Evolutionary conservation across 1,140 invertebrate species (phyloP), one percentile per base, ranked within the genome.

Genomic region (Pollicipes pollicipes): DNA sequence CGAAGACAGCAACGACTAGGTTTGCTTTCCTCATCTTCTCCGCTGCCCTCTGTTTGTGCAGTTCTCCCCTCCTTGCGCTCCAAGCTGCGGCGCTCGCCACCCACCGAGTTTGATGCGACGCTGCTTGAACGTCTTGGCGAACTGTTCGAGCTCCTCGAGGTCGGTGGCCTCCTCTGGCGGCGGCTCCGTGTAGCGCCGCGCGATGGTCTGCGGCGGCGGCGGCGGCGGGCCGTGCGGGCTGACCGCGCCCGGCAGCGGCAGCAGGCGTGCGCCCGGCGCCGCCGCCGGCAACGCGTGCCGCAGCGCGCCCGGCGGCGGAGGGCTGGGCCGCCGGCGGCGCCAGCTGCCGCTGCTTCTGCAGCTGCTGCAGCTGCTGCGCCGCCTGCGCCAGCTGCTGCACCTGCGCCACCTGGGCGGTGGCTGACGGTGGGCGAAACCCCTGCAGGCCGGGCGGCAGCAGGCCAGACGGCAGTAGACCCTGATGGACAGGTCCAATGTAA

Each of bases 101-200:
- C 77, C 78, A 88, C 87, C 92, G 74, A 97, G 83, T 81, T 97
- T 97, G 74, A 97, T 97, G 75, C 95, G 83, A 68, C 93, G 83
- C 81, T 97, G 93, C 78, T 97, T 97, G 80, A 97, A 97, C 13
- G 91, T 93, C 80, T 97, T 96, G 35, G 95, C 94, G 79, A 97
- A 97, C 77, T 96, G 92, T 79, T 97, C 94, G 32, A 97, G 83
- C 78, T 97, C 95, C 79, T 96, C 93, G 31, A 97, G 84, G 80
- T 97, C 94, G 17, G 93, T 93, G 24, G 93, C 93, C 79, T 96
- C 93, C 77, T 97, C 93, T 0, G 88, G 86, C 26, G 88, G 87
- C 21, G 90, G 88, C 76, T 92, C 90, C 72, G 91, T 81, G 70
- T 83, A 75, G 69, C 78, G 75, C n/a, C n/a, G n/a, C n/a, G n/a